Evolutionary conservation across 2,113 vertebrate species (phyloP).

Genomic region (Elephas maximus): DNA sequence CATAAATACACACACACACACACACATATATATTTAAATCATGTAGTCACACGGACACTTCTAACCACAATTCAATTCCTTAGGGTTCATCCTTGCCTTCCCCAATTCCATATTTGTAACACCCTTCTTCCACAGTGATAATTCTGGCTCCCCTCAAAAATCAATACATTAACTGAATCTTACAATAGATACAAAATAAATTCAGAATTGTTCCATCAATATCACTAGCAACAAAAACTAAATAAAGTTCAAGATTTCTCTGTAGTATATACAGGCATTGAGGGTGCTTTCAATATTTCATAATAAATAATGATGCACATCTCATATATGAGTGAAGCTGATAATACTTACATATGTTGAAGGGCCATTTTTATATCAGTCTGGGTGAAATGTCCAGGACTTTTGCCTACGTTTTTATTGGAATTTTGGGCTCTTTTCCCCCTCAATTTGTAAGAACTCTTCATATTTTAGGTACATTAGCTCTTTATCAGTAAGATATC

Average conservation of each 20-base stretch:
- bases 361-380: background rate
- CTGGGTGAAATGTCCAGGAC: background rate
- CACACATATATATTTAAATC: too few relatives aligned
- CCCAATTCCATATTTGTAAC: background rate
- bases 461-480: background rate
- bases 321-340: background rate
- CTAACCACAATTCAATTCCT: too few relatives aligned
- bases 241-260: background rate
- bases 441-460: background rate
- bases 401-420: background rate
- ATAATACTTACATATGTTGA: conserved; percentile 8
- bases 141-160: background rate
- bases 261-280: background rate
- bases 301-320: background rate
- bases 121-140: background rate
- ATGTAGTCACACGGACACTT: too few relatives aligned
- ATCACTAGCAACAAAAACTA: background rate
- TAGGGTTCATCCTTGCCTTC: background rate
- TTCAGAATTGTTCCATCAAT: conserved; percentile 19
- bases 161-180: background rate
- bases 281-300: background rate
- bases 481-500: conserved; percentile 18
- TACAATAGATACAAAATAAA: background rate
- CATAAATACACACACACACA: too few relatives aligned
- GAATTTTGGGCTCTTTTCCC: background rate